Percentiles rank a stretch among this genome's conserved stretches.
These are phyloP conservation scores for Arctia plantaginis DNA, from an alignment of 2,888 invertebrate genomes.

Conservation along the genomic window DNA sequence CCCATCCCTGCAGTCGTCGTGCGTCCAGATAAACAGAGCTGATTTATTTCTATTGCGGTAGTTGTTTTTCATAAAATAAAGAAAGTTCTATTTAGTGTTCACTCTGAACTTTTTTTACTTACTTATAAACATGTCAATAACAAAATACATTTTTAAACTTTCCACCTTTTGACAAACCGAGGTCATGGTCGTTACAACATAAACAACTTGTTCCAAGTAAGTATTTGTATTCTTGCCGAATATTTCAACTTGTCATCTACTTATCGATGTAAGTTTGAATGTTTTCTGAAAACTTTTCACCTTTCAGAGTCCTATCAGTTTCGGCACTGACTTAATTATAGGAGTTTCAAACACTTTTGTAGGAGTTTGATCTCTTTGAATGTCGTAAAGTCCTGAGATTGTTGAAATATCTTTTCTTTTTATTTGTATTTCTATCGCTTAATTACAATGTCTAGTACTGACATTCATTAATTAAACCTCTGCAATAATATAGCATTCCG, in stretches of 20 bases:
- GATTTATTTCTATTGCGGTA: too few species aligned
- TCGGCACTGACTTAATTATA: background rate
- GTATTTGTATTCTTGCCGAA: constrained; percentile 38
- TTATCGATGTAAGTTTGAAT: constrained; percentile 37
- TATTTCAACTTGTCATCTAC: constrained; percentile 32
- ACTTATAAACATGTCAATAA: too few species aligned
- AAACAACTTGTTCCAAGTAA: constrained; percentile 3
- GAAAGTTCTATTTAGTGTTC: too few species aligned
- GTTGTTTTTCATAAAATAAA: too few species aligned
- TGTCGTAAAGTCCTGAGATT: constrained; percentile 2
- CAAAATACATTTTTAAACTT: too few species aligned
- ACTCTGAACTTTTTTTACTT: too few species aligned
- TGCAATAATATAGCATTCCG: background rate
- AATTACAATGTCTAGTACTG: background rate
- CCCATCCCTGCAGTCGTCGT: too few species aligned
- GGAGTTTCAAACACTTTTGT: constrained; percentile 12
- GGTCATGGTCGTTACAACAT: too few species aligned
- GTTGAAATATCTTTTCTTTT: background rate
- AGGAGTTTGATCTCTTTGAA: constrained; percentile 3
- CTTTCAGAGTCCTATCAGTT: constrained; percentile 11
- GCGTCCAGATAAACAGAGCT: too few species aligned
- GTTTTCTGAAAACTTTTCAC: constrained; percentile 23
- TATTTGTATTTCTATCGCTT: background rate
- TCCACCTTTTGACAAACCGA: too few species aligned
- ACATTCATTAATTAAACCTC: background rate